These are phyloP conservation scores for Rhineura floridana DNA, from an alignment of 2,113 vertebrate genomes.

Conservation along the genomic window DNA sequence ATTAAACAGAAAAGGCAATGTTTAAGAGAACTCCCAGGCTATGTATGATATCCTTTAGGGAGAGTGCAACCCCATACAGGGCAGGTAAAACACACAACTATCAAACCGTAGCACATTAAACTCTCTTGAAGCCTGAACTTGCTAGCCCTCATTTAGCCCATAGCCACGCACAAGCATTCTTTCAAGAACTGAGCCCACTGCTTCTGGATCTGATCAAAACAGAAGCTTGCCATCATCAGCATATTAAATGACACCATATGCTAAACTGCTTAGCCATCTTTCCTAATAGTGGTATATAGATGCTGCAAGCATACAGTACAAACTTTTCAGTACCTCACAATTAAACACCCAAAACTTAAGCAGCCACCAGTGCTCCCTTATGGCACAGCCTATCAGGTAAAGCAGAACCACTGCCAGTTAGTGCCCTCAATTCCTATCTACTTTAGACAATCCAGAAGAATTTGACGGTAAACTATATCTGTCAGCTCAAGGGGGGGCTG, in stretches of 20 bases:
- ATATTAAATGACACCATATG: neutral
- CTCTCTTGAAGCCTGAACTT: neutral
- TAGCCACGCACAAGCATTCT: neutral
- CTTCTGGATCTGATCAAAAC: neutral
- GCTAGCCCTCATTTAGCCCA: neutral
- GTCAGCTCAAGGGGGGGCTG: too few relatives aligned
- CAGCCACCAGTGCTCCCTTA: neutral
- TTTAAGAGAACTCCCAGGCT: neutral
- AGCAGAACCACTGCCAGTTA: neutral
- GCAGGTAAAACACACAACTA: neutral
- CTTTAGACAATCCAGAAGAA: too few relatives aligned
- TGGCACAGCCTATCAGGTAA: neutral
- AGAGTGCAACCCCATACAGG: neutral
- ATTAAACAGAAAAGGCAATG: neutral
- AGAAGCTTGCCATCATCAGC: neutral
- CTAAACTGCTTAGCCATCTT: neutral
- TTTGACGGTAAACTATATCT: too few relatives aligned
- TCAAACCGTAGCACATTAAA: neutral
- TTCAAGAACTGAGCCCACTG: neutral
- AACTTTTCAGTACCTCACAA: neutral
- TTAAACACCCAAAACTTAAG: too few relatives aligned
- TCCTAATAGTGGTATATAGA: too few relatives aligned
- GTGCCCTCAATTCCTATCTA: too few relatives aligned
- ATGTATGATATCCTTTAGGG: neutral
- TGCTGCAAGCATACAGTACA: too few relatives aligned